Base-by-base conservation (phyloP, 2,113 vertebrate species). In the Prunella fulvescens region DNA sequence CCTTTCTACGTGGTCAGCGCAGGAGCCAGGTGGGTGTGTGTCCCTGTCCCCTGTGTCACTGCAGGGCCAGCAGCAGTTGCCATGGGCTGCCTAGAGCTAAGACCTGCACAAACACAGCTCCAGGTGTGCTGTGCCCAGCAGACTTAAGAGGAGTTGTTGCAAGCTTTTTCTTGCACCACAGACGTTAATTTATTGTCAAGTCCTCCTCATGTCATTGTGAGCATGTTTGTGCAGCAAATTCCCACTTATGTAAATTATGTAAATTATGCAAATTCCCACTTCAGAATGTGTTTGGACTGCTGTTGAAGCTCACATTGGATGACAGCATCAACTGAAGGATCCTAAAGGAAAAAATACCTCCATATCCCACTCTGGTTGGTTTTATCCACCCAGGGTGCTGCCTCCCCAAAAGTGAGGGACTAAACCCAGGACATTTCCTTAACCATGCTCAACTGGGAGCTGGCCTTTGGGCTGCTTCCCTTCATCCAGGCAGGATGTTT, bases 1-100 rank as follows among this genome's bases (percentile, higher is more conserved):
- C 86, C 95, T 3, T 94, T 93, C 81, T 85, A 58, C 3, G 18
- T 82, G 53, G 50, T 96, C 90, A 94, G 90, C 29, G 58, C 96
- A 71, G 97, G 88, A 64, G 86, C 97, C 94, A 98, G 98, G 99
- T 99, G 80, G 23, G 97, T 96, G 5, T 7, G 2, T 29, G 10
- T 61, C 33, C 15, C 1, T 28, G 50, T 95, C 9, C 56, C 44
- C 50, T 62, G 9, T 80, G 70, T 58, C 66, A 20, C 64, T 53
- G 40, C 37, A 26, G 53, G 61, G 14, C 29, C 62, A 42, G 71
- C 76, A 77, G 54, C 78, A 50, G 6, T 37, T 87, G n/a, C 22
- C n/a, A 4, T 2, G 13, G 18, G 1, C 37, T 78, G 19, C 42
- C 60, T 6, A 10, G 28, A 80, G 67, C 42, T 54, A 26, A 25